These are phyloP conservation scores for Agonopterix heracliana DNA, from an alignment of 2,888 invertebrate species.

Conservation along the genomic window DNA sequence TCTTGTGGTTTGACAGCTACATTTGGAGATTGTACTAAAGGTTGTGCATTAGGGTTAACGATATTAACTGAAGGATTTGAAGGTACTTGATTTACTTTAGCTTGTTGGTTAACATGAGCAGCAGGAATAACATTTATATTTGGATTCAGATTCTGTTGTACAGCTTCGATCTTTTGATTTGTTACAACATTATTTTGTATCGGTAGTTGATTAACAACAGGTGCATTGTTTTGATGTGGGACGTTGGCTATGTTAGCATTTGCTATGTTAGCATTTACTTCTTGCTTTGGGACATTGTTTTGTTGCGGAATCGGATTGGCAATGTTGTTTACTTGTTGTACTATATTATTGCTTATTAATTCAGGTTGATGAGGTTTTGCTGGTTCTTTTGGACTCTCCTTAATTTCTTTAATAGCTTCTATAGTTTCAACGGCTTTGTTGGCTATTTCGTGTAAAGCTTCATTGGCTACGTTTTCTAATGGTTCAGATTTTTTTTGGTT, in stretches of 20 bases:
- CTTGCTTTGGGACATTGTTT: not conserved
- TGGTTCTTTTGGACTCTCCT: slow-evolving; percentile 27
- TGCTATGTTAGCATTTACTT: not conserved
- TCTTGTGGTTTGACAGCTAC: not conserved
- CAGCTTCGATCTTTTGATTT: slow-evolving; percentile 1
- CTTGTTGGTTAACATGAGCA: not conserved
- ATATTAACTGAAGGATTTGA: not conserved
- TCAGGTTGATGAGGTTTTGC: not conserved
- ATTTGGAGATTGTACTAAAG: not conserved
- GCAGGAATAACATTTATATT: not conserved
- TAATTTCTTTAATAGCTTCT: slow-evolving; percentile 62
- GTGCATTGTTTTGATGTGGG: not conserved
- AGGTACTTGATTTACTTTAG: not conserved
- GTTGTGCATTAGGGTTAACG: not conserved
- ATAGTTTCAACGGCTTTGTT: slow-evolving; percentile 61
- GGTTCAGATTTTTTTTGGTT: slow-evolving; percentile 31
- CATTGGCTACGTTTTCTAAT: slow-evolving; percentile 45
- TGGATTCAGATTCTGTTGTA: slow-evolving; percentile 2
- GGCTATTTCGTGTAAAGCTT: slow-evolving; percentile 68
- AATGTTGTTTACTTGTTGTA: slow-evolving; percentile 1
- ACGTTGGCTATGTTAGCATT: not conserved
- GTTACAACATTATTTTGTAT: slow-evolving; percentile 3
- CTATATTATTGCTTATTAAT: slow-evolving; percentile 1
- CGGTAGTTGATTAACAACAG: slow-evolving; percentile 3
- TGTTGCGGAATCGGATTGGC: not conserved